Evolutionary conservation across 2,888 invertebrate species (phyloP).

Genomic region (Noctua janthe): DNA sequence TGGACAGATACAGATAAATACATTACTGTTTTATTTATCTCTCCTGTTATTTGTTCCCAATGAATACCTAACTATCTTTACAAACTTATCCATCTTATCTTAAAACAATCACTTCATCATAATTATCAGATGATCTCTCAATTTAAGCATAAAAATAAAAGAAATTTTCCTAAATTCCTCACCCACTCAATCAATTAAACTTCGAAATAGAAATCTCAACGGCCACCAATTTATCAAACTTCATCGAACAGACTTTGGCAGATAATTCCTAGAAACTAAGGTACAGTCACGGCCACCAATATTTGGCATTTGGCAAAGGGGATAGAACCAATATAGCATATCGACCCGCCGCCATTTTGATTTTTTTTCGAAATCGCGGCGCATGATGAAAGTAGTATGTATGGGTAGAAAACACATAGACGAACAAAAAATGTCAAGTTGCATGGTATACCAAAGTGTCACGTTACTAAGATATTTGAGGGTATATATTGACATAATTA

Average conservation of each 20-base stretch:
- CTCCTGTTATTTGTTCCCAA: background rate
- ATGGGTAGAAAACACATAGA: too few relatives aligned
- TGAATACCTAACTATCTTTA: background rate
- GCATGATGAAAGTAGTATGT: too few relatives aligned
- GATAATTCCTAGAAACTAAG: constrained; percentile 71
- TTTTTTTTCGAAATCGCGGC: too few relatives aligned
- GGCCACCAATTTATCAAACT: constrained; percentile 66
- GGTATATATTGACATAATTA: too few relatives aligned
- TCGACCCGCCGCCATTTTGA: too few relatives aligned
- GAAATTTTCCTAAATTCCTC: constrained; percentile 22
- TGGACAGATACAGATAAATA: too few relatives aligned
- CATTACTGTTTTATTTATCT: too few relatives aligned
- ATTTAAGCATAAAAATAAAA: background rate
- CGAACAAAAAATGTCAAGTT: too few relatives aligned
- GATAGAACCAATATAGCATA: too few relatives aligned
- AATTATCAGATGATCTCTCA: background rate
- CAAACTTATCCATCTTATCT: background rate
- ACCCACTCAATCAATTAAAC: constrained; percentile 40
- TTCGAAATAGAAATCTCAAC: constrained; percentile 46
- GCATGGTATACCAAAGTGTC: too few relatives aligned
- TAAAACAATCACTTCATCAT: background rate
- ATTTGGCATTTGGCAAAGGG: background rate
- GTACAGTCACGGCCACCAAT: constrained; percentile 16
- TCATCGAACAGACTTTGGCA: constrained; percentile 62
- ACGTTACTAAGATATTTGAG: too few relatives aligned